A percentile compares a stretch with the other conserved stretches of the same genome.
phyloP scores from a whole-genome alignment of 2,888 invertebrate species.

The Tiliacea aurago region DNA sequence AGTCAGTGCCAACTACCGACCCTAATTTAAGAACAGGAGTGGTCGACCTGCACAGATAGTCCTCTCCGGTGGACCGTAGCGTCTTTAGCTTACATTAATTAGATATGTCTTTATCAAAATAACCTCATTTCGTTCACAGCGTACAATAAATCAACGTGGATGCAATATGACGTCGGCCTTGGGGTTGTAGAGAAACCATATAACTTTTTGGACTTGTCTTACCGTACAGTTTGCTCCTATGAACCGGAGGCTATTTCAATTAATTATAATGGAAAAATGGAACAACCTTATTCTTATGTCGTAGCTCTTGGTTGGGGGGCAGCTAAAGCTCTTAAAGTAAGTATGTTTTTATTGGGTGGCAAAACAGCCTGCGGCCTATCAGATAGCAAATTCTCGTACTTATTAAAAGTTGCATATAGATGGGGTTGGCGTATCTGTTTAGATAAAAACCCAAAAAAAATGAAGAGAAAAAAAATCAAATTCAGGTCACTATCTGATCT shows the following conservation, averaged over 20 bases:
- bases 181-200: slow-evolving; percentile 54
- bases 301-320: slow-evolving; percentile 50
- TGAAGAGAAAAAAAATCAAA: too few species aligned
- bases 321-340: slow-evolving; percentile 28
- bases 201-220: slow-evolving; percentile 37
- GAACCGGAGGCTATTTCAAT: slow-evolving; percentile 32
- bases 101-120: not conserved
- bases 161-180: slow-evolving; percentile 47
- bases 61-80: not conserved
- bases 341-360: not conserved
- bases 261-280: slow-evolving; percentile 32
- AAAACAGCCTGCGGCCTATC: not conserved
- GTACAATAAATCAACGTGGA: slow-evolving; percentile 31
- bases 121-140: slow-evolving; percentile 25
- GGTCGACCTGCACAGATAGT: not conserved
- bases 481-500: not conserved
- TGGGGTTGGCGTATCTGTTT: too few species aligned
- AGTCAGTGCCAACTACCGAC: too few species aligned
- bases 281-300: slow-evolving; percentile 15
- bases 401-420: not conserved
- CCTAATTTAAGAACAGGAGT: not conserved
- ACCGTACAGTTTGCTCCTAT: slow-evolving; percentile 43
- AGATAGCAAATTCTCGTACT: not conserved
- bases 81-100: not conserved
- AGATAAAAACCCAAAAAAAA: too few species aligned